phyloP scores from a whole-genome alignment of 1,140 invertebrate species.

The Eumaeus atala region DNA sequence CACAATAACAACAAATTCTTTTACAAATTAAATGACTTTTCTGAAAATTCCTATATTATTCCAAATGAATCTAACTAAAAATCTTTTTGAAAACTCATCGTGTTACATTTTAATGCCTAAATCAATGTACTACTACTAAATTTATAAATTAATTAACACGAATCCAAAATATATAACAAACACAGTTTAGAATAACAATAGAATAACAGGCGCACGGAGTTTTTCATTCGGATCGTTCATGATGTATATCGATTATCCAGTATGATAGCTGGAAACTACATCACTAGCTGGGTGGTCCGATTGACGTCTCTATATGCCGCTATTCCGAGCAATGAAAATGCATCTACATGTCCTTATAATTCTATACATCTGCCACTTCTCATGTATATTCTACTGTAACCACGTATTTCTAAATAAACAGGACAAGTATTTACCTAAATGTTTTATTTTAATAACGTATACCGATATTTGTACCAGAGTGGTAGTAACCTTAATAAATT shows the following conservation, averaged over 20 bases:
- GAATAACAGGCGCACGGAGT: constrained; percentile 15
- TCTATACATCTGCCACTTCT: constrained; percentile 59
- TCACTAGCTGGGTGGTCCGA: constrained; percentile 51
- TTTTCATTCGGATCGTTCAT: constrained; percentile 16
- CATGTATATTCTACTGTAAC: too few relatives aligned
- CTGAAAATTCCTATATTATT: too few relatives aligned
- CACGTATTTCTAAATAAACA: too few relatives aligned
- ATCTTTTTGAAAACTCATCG: too few relatives aligned
- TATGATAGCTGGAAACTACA: constrained; percentile 23
- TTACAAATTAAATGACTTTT: too few relatives aligned
- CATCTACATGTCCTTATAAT: constrained; percentile 67
- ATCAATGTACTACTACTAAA: too few relatives aligned
- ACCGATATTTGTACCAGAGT: too few relatives aligned
- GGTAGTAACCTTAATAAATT: too few relatives aligned
- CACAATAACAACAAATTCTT: too few relatives aligned
- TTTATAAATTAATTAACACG: background rate
- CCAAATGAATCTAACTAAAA: too few relatives aligned
- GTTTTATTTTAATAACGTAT: too few relatives aligned
- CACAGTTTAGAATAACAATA: background rate
- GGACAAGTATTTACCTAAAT: background rate
- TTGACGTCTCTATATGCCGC: constrained; percentile 59
- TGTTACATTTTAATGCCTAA: too few relatives aligned
- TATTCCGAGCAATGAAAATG: constrained; percentile 40
- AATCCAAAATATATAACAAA: constrained; percentile 6
- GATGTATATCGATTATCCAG: constrained; percentile 24